Base-by-base conservation (phyloP, 2,888 invertebrate genomes). In the Electrophaes corylata region DNA sequence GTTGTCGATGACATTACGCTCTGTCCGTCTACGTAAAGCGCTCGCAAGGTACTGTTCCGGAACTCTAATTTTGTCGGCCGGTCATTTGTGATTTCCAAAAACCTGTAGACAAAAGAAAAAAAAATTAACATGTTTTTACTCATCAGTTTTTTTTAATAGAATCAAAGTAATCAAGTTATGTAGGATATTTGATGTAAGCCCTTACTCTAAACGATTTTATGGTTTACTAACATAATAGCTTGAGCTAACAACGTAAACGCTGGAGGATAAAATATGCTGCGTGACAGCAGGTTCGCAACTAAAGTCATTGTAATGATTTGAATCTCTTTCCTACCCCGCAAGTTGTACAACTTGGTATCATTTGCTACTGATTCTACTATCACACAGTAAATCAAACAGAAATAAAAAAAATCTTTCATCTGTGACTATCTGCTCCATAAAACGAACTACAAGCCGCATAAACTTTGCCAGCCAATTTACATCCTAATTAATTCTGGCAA, bases 401-500 rank as follows among this genome's bases (percentile, higher is more conserved):
- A 43, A 55, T 48, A 52, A 52, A 56, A 54, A 48, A 60, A 51
- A 41, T 41, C 26, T 57, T 31, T 45, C 52, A 57, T 54, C 46
- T 48, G 48, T n/a, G 49, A 49, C 47, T 60, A 53, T 56, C 56
- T 54, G 16, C 37, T 31, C 51, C 47, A 60, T 60, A 60, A 60
- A 60, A 51, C 51, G 39, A 29, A 56, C 51, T 55, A 60, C 60
- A 59, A 54, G 58, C 58, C 58, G 41, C 54, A 60, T 55, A 60
- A 60, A 60, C 51, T 47, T 52, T 20, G 60, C 51, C 44, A 60
- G 60, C 51, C 72, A 70, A 78, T 80, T 76, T 78, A 73, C 71
- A 78, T 78, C 68, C 70, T 77, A 81, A 83, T 81, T 81, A 81
- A 82, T 81, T 81, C 65, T 70, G 67, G 74, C 74, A 79, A 83